phyloP scores from a whole-genome alignment of 1,140 invertebrate genomes.

The Drosophila aff. region DNA sequence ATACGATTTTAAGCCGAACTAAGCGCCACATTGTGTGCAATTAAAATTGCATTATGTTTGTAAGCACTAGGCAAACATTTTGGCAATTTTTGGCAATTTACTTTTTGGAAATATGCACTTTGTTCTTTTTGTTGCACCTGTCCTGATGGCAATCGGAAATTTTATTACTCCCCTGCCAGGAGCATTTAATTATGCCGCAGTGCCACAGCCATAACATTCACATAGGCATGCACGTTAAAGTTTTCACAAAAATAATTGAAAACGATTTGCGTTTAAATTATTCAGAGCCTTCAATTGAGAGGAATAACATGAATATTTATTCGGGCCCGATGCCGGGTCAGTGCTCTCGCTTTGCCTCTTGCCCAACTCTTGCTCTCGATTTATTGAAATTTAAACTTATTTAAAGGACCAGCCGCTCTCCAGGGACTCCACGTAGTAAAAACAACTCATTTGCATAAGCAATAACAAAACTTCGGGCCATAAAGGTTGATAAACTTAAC shows the following conservation, averaged over 20 bases:
- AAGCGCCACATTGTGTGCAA: slow-evolving; percentile 46
- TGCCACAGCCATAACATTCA: slow-evolving; percentile 22
- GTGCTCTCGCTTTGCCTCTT: background rate
- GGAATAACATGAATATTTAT: slow-evolving; percentile 40
- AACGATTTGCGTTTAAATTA: slow-evolving; percentile 58
- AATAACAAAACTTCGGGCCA: slow-evolving; percentile 65
- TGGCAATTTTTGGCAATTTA: slow-evolving; percentile 25
- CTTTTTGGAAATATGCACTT: slow-evolving; percentile 10
- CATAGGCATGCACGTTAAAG: slow-evolving; percentile 2
- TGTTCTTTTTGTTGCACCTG: slow-evolving; percentile 40
- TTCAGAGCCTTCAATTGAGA: slow-evolving; percentile 22
- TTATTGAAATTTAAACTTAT: slow-evolving; percentile 6
- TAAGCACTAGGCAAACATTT: slow-evolving; percentile 18
- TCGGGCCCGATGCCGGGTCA: slow-evolving; percentile 5
- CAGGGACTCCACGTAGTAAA: slow-evolving; percentile 10
- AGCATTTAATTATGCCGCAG: slow-evolving; percentile 72
- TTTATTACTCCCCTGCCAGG: slow-evolving; percentile 60
- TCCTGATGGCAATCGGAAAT: slow-evolving; percentile 46
- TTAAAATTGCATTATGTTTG: slow-evolving; percentile 73
- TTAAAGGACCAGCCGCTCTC: background rate
- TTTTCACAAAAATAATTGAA: slow-evolving; percentile 69
- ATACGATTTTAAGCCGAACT: slow-evolving; percentile 15
- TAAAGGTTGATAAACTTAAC: slow-evolving; percentile 70
- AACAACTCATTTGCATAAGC: slow-evolving; percentile 59
- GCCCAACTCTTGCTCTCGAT: slow-evolving; percentile 1